Percentiles rank a stretch among this genome's conserved stretches.
Conservation (phyloP, 2,113 vertebrate species). For the Artemisiospiza belli region DNA sequence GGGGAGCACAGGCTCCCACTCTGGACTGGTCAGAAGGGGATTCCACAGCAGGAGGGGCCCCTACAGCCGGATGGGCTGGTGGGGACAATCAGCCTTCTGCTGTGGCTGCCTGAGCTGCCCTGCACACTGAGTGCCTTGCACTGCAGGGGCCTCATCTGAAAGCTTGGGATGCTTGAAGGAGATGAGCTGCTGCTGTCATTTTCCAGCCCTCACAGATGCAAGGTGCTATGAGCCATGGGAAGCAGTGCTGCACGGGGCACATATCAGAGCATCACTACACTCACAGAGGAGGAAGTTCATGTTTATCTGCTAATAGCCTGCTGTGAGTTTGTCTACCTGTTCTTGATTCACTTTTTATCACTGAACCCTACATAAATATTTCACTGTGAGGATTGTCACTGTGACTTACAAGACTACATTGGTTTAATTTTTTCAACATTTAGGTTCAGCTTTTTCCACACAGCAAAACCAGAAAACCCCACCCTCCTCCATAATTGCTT, state of each 20-base stretch:
- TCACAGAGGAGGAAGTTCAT: background rate
- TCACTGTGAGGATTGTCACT: background rate
- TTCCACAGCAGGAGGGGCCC: background rate
- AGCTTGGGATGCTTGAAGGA: background rate
- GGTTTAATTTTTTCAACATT: background rate
- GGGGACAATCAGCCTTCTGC: background rate
- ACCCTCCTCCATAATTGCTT: background rate
- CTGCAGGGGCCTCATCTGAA: background rate
- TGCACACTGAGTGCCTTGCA: background rate
- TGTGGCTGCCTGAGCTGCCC: background rate
- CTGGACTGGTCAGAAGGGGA: background rate
- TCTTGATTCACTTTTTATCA: background rate
- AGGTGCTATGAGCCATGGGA: background rate
- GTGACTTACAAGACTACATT: background rate
- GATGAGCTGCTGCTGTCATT: background rate
- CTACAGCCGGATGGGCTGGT: background rate
- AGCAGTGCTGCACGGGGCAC: background rate
- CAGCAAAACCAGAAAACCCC: background rate
- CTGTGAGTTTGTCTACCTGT: background rate
- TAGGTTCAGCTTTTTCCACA: background rate
- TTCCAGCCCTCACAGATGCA: background rate
- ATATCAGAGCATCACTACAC: fast-evolving
- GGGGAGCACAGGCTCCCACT: background rate
- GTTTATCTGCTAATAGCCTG: background rate
- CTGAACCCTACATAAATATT: background rate